phyloP scores from a whole-genome alignment of 1,140 invertebrate species.

The Neodiprion pinetum region DNA sequence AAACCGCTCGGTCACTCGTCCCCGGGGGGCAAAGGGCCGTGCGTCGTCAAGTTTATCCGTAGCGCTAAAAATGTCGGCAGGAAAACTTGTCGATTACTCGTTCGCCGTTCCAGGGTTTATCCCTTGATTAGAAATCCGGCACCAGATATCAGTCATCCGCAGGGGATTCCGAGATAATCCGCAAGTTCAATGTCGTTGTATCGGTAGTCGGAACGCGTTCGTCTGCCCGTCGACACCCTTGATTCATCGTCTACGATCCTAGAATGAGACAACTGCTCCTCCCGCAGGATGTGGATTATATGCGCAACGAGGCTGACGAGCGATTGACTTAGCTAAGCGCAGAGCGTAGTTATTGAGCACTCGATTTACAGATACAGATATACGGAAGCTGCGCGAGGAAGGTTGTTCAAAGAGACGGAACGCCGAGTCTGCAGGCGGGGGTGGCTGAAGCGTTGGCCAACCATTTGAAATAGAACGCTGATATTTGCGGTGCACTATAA shows the following conservation, averaged over 20 bases:
- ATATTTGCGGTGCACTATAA: too few species aligned
- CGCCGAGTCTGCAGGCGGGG: too few species aligned
- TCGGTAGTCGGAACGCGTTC: too few species aligned
- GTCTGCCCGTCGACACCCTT: too few species aligned
- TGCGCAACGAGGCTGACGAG: not conserved
- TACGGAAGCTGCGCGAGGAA: not conserved
- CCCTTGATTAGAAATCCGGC: not conserved
- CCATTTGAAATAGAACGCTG: too few species aligned
- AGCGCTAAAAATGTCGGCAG: not conserved
- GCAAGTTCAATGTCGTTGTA: too few species aligned
- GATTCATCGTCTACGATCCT: too few species aligned
- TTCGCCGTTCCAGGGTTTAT: not conserved
- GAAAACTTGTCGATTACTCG: conserved; percentile 2
- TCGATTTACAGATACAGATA: not conserved
- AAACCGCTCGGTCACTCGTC: not conserved
- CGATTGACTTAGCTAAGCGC: not conserved
- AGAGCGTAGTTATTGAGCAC: not conserved
- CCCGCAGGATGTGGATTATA: not conserved
- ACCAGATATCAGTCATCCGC: not conserved
- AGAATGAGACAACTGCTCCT: too few species aligned
- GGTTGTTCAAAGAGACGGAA: too few species aligned
- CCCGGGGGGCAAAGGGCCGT: not conserved
- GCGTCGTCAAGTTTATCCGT: not conserved
- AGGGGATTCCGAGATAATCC: not conserved
- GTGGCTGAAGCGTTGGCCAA: too few species aligned